Evolutionary conservation across 2,113 vertebrate genomes (phyloP).

Genomic region (Lepisosteus osseus): DNA sequence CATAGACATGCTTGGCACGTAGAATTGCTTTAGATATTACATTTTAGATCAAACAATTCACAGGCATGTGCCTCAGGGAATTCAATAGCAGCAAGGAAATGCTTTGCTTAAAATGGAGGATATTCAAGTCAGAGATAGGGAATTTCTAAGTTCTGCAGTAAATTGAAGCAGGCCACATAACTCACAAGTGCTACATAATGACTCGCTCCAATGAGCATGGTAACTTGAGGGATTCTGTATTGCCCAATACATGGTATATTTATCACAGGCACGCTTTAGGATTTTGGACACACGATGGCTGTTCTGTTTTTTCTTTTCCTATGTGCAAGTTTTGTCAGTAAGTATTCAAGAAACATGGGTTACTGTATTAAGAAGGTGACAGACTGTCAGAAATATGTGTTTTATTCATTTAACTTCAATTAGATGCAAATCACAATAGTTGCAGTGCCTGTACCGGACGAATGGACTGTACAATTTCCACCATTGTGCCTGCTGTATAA

Average conservation of each 20-base stretch:
- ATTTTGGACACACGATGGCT: slow-evolving; percentile 47
- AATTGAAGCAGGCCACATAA: neutral
- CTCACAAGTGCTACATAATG: slow-evolving; percentile 51
- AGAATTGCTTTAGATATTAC: slow-evolving; percentile 38
- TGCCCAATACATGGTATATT: slow-evolving; percentile 49
- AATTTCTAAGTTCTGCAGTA: slow-evolving; percentile 7
- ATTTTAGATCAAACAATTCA: slow-evolving; percentile 41
- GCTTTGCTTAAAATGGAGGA: slow-evolving; percentile 17
- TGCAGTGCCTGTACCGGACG: too few relatives aligned
- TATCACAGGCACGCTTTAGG: slow-evolving; percentile 49
- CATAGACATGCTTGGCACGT: slow-evolving; percentile 7
- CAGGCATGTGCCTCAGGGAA: slow-evolving; percentile 37
- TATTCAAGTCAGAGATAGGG: slow-evolving; percentile 4
- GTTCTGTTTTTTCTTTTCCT: slow-evolving; percentile 33
- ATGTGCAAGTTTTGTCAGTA: slow-evolving; percentile 20
- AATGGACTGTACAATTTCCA: too few relatives aligned
- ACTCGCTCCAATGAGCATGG: slow-evolving; percentile 59
- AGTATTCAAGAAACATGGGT: too few relatives aligned
- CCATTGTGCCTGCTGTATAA: too few relatives aligned
- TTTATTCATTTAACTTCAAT: too few relatives aligned
- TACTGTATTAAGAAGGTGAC: too few relatives aligned
- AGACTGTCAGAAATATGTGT: too few relatives aligned
- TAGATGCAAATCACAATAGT: too few relatives aligned
- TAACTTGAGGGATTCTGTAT: slow-evolving; percentile 37
- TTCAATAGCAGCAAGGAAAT: slow-evolving; percentile 9